Evolutionary conservation across 2,113 vertebrate species (phyloP).

Genomic region (Gnathonemus echidnorhynchus): DNA sequence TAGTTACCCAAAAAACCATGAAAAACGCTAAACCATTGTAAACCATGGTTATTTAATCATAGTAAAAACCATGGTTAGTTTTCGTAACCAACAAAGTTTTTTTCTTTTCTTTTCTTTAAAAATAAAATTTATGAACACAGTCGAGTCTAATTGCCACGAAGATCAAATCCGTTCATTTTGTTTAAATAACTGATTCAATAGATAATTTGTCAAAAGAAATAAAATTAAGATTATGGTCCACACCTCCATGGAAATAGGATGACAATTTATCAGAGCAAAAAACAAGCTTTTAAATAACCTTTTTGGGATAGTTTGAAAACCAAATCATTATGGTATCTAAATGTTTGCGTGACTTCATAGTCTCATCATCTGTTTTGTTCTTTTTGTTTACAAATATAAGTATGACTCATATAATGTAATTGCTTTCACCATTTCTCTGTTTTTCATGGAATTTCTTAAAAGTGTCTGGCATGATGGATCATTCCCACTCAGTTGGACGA

Average conservation of each 20-base stretch:
- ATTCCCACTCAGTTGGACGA: background rate
- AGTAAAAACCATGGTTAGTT: too few relatives aligned
- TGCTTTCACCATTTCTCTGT: background rate
- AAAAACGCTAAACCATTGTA: too few relatives aligned
- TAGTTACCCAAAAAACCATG: too few relatives aligned
- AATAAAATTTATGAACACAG: background rate
- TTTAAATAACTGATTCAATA: background rate
- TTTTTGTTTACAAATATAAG: slow-evolving; percentile 20
- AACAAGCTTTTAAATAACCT: slow-evolving; percentile 30
- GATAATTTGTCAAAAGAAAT: background rate
- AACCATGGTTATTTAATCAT: too few relatives aligned
- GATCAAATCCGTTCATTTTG: background rate
- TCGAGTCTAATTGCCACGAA: background rate
- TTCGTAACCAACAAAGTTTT: too few relatives aligned
- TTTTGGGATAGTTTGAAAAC: slow-evolving; percentile 31
- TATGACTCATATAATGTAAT: slow-evolving; percentile 13
- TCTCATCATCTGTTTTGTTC: slow-evolving; percentile 21
- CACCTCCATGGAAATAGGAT: background rate
- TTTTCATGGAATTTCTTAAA: background rate
- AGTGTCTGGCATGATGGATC: background rate
- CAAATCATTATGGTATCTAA: slow-evolving; percentile 32
- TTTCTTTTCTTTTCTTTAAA: too few relatives aligned
- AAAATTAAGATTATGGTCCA: background rate
- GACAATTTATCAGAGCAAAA: slow-evolving; percentile 29
- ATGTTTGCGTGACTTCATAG: slow-evolving; percentile 33